A percentile compares a stretch with the other conserved stretches of the same genome.
Conservation (phyloP, 2,113 vertebrate species). For the Centropristis striata region DNA sequence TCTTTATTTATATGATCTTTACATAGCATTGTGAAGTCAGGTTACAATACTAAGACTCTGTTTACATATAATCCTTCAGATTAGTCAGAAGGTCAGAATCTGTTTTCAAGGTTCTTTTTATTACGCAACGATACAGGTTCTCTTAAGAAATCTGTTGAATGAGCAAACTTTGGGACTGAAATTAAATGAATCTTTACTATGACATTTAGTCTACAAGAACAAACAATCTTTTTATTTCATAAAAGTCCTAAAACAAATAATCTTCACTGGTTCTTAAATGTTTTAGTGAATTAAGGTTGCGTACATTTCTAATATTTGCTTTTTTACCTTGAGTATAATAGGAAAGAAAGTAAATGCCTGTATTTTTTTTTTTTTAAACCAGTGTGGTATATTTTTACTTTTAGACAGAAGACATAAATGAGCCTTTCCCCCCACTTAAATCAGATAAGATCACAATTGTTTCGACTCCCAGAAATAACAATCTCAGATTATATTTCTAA, state of each 20-base stretch:
- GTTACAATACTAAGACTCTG: neutral
- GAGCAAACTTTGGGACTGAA: neutral
- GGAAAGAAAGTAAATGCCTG: neutral
- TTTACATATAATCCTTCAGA: constrained; percentile 1
- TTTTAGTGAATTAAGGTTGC: neutral
- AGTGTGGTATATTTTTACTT: neutral
- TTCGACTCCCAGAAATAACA: too few species aligned
- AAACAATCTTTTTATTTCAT: neutral
- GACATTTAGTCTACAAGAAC: too few species aligned
- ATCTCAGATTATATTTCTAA: too few species aligned
- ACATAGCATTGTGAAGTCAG: neutral
- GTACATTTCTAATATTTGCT: neutral
- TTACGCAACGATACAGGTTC: neutral
- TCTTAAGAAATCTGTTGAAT: neutral
- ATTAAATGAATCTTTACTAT: neutral
- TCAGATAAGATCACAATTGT: neutral
- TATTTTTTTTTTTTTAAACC: neutral
- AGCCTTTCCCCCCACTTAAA: neutral
- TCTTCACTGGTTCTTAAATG: neutral
- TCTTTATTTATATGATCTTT: neutral
- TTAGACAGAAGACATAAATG: neutral
- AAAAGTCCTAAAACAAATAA: neutral
- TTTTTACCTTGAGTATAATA: neutral
- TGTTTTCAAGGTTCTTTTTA: neutral
- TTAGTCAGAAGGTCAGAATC: neutral